Percentiles rank a stretch among this genome's conserved stretches.
Conservation (phyloP, 2,797 vertebrate species). For the Threskiornis aethiopicus region DNA sequence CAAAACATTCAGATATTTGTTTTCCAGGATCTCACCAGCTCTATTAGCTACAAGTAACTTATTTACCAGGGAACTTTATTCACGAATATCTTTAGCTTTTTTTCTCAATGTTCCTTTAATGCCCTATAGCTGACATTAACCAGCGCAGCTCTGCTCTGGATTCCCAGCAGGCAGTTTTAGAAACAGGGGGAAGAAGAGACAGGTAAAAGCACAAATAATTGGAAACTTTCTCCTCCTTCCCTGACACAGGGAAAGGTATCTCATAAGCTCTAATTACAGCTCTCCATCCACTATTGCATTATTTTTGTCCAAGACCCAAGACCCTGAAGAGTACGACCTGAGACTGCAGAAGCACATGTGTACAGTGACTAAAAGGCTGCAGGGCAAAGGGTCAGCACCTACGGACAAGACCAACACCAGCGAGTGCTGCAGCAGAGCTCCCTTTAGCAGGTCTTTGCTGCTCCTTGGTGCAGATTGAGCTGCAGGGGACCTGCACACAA, state of each 20-base stretch:
- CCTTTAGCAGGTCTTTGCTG: neutral
- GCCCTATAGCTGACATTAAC: neutral
- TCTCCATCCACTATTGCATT: neutral
- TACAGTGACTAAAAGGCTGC: neutral
- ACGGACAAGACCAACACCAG: neutral
- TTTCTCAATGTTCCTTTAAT: neutral
- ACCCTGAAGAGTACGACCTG: neutral
- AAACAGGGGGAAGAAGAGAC: neutral
- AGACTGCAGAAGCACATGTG: rapidly evolving
- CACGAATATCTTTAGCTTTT: neutral
- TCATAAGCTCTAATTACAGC: neutral
- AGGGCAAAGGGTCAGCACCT: neutral
- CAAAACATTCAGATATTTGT: neutral
- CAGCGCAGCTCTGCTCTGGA: neutral
- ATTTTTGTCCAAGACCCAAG: neutral
- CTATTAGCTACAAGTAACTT: neutral
- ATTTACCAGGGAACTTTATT: neutral
- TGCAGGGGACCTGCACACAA: neutral
- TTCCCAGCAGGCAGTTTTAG: neutral
- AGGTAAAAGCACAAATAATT: neutral
- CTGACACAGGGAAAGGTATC: neutral
- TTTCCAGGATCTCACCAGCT: neutral
- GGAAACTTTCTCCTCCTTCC: neutral
- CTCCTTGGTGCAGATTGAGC: neutral
- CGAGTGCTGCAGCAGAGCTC: neutral